Base-by-base conservation (phyloP, 23 tunicate genomes). In the Oikopleura vanhoeffeni region DNA sequence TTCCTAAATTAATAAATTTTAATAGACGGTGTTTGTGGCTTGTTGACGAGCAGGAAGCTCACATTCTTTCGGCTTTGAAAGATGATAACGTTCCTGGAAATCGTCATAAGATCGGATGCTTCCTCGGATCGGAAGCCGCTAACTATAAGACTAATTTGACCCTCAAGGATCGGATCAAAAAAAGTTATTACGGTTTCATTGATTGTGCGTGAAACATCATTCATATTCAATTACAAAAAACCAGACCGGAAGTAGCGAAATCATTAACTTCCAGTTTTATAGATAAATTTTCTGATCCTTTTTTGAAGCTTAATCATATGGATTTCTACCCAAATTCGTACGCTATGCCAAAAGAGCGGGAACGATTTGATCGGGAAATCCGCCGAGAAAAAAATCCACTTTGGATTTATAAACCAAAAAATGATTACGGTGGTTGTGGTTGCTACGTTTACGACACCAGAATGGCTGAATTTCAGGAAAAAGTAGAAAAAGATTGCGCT, bases 1-100 rank as follows among this genome's bases (percentile, higher is more conserved):
- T n/a, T n/a, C n/a, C n/a, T n/a, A n/a, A n/a, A 49, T 49, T 49
- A 49, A 8, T 49, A 49, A 13, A 8, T 24, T 8, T 49, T 49
- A 8, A 8, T 49, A 71, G 79, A 38, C 79, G 79, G 27, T 71
- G 79, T 71, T 38, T 71, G 4, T 71, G 79, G 79, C 79, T 71
- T 38, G 79, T 71, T 30, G 79, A 71, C 35, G 79, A 71, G 38
- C 34, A 24, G 79, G 79, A 71, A 71, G 79, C 79, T 71, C 79
- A 71, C 3, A 24, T 24, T 71, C 38, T 71, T 13, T 71, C 79
- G 38, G 32, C 27, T 2, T 13, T 71, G 27, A 33, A 33, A 32
- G 79, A 18, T 2, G 34, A 28, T 38, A 32, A 71, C 35, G 35
- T 71, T 4, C 79, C 79, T 3, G 79, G 79, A 71, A 2, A 38